Evolutionary conservation across 2,113 vertebrate species (phyloP).

Genomic region (Trichomycterus rosablanca): DNA sequence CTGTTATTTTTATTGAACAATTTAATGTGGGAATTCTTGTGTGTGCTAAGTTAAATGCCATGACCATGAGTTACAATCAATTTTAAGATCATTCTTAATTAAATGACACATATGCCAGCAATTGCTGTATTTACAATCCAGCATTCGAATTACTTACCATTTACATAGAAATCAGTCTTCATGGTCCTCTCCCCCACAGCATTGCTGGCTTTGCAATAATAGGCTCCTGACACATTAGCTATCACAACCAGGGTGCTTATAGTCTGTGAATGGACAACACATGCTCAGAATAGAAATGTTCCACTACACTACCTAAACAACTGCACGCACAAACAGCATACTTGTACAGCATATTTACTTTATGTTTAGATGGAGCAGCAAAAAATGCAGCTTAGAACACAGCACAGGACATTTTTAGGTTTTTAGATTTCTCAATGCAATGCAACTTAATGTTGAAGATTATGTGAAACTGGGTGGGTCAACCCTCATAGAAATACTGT

Average conservation of each 20-base stretch:
- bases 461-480: too few relatives aligned
- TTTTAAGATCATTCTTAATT: slow-evolving; percentile 30
- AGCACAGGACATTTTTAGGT: too few relatives aligned
- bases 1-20: slow-evolving; percentile 57
- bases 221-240: slow-evolving; percentile 69
- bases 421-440: not conserved
- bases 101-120: slow-evolving; percentile 5
- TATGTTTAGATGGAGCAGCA: not conserved
- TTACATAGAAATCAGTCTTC: slow-evolving; percentile 70
- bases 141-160: slow-evolving; percentile 64
- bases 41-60: slow-evolving; percentile 37
- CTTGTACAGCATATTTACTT: not conserved
- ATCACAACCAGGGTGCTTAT: slow-evolving; percentile 69
- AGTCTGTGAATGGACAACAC: slow-evolving; percentile 56
- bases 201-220: slow-evolving; percentile 72
- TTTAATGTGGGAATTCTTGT: slow-evolving; percentile 56
- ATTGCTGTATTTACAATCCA: not conserved
- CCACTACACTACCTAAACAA: slow-evolving; percentile 11
- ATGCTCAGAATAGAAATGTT: not conserved
- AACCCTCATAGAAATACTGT: too few relatives aligned
- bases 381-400: not conserved
- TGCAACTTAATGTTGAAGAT: too few relatives aligned
- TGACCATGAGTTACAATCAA: not conserved
- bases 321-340: not conserved
- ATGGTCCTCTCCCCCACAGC: slow-evolving; percentile 51